phyloP scores from a whole-genome alignment of 2,888 invertebrate genomes.

The Pterobdella sp. region DNA sequence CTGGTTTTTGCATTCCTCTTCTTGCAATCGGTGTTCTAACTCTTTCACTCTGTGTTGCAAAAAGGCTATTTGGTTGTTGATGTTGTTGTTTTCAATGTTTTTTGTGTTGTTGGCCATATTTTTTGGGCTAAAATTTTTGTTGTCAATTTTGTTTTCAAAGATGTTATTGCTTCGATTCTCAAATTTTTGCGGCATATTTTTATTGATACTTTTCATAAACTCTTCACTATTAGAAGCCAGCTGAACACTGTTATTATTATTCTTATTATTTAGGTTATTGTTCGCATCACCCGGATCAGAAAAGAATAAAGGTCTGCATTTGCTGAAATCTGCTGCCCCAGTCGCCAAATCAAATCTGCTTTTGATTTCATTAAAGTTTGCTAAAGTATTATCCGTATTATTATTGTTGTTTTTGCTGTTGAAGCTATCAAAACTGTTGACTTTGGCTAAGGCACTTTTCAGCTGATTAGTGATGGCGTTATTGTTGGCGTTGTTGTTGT shows the following conservation, averaged over 20 bases:
- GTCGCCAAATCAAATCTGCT: background rate
- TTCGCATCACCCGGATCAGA: background rate
- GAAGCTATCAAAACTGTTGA: background rate
- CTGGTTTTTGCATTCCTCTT: background rate
- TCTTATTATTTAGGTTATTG: background rate
- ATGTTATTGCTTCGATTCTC: background rate
- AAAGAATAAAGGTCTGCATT: background rate
- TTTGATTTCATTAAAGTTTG: background rate
- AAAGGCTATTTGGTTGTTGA: background rate
- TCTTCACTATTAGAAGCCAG: too few relatives aligned
- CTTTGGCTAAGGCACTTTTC: background rate
- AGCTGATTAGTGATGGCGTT: background rate
- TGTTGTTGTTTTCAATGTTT: background rate
- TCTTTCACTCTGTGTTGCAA: background rate
- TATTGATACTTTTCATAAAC: too few relatives aligned
- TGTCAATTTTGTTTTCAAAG: background rate
- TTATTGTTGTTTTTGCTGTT: constrained; percentile 2
- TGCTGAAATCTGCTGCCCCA: background rate
- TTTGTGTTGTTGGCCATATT: constrained; percentile 1
- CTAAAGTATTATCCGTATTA: background rate
- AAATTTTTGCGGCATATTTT: too few relatives aligned
- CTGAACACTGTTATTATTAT: background rate
- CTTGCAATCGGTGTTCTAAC: background rate
- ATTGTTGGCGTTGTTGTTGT: constrained; percentile 11
- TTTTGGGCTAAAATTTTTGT: background rate